Base-by-base conservation (phyloP, 2,888 invertebrate genomes). In the Beris morrisii region DNA sequence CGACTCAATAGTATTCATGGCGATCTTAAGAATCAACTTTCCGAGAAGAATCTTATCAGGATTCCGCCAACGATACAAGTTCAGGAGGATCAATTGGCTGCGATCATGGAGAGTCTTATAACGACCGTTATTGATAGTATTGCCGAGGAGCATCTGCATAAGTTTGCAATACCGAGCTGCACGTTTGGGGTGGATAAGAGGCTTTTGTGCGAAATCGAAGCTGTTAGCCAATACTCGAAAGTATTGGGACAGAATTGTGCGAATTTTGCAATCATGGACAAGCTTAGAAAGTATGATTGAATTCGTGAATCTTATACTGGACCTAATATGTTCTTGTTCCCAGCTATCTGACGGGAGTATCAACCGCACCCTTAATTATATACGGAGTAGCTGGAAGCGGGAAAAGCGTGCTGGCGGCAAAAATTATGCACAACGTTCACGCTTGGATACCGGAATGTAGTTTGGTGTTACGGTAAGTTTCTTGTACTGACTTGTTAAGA, bases 341-440 rank as follows among this genome's bases (percentile, higher is more conserved):
- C 77, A 89, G 89, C 67, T 91, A 91, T 73, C 84, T 91, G 69
- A 83, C 82, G 12, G 84, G 87, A 11, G 85, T 85, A 69, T 84
- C 84, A 72, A 79, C 81, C 32, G 79, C 83, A 69, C 92, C 92
- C 0, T 79, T 93, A 67, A 86, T 92, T 12, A 80, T 94, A 66
- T 87, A 89, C 69, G 93, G 93, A 0, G 86, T 88, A 31, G 85
- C 87, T n/a, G 93, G 93, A 11, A 89, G 90, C 77, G 93, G 93
- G 1, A 93, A 93, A 80, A 92, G 91, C 4, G 90, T 91, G 0
- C 81, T 93, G 5, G 83, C 92, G 45, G 90, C 93, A 1, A 85
- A 90, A 70, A 87, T 90, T 9, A 87, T 87, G 56, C 85, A 87
- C 56, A 84, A 86, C 57, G 86, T 88, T 66, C 86, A 86, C 57